Conservation (phyloP, 64 coral and sea anemone species). For the Hydrozoanthus tunicans region DNA sequence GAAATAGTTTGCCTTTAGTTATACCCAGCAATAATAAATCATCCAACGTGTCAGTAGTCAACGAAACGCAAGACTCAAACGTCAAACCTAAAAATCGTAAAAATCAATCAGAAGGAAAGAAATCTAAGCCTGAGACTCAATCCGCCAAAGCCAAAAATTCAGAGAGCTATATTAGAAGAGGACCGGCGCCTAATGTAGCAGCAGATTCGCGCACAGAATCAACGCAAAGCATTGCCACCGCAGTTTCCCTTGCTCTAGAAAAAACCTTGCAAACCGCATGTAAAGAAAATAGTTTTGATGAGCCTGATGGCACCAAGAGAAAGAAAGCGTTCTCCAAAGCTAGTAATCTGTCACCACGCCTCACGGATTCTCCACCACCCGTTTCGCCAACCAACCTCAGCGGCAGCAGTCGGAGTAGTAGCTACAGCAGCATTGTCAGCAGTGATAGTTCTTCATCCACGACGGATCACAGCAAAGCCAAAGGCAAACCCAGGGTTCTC, state of each 20-base stretch:
- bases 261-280: slow-evolving; percentile 78
- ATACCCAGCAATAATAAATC: slow-evolving; percentile 23
- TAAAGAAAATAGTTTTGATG: slow-evolving; percentile 86
- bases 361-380: slow-evolving; percentile 80
- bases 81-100: slow-evolving; percentile 52
- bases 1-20: slow-evolving; percentile 55
- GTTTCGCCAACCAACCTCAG: slow-evolving; percentile 71
- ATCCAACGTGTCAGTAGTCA: not conserved
- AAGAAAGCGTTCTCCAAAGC: slow-evolving; percentile 67
- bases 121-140: slow-evolving; percentile 19
- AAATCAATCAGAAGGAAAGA: slow-evolving; percentile 39
- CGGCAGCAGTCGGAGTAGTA: slow-evolving; percentile 87
- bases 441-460: slow-evolving; percentile 71
- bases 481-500: slow-evolving; percentile 40
- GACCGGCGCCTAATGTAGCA: slow-evolving; percentile 11
- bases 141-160: slow-evolving; percentile 12
- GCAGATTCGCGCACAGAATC: slow-evolving; percentile 23
- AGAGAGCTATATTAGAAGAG: slow-evolving; percentile 49
- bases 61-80: slow-evolving; percentile 25
- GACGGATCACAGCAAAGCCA: slow-evolving; percentile 63
- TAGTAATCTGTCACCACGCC: slow-evolving; percentile 33
- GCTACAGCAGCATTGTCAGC: slow-evolving; percentile 81
- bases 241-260: slow-evolving; percentile 71
- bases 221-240: slow-evolving; percentile 73
- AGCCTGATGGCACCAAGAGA: slow-evolving; percentile 49